Evolutionary conservation across 1,140 invertebrate genomes (phyloP).

Genomic region (Vollenhovia emeryi): DNA sequence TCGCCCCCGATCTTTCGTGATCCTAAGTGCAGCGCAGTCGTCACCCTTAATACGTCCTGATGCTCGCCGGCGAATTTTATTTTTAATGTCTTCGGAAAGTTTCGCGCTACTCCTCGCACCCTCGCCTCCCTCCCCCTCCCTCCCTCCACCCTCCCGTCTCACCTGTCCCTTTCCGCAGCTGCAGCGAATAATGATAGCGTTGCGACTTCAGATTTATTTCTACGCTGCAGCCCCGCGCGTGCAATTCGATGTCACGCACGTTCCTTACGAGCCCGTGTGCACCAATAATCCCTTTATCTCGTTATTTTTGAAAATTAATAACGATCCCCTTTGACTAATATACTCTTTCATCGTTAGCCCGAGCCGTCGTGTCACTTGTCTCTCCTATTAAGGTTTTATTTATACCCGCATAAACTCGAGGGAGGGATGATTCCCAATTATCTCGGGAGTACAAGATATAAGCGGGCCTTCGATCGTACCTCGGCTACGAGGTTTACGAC

Average conservation of each 20-base stretch:
- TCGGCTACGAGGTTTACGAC: conserved; percentile 54
- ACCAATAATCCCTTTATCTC: background rate
- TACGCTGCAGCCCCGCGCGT: background rate
- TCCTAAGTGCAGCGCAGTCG: conserved; percentile 49
- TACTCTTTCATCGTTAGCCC: background rate
- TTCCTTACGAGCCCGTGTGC: background rate
- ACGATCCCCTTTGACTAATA: background rate
- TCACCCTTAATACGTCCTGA: conserved; percentile 46
- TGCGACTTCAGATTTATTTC: conserved; percentile 22
- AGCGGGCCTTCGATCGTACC: conserved; percentile 43
- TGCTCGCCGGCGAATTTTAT: conserved; percentile 39
- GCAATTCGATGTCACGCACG: background rate
- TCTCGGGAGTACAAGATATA: conserved; percentile 54
- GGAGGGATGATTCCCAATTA: conserved; percentile 66
- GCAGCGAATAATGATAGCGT: conserved; percentile 18
- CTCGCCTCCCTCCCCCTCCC: background rate
- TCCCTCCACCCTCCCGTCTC: background rate
- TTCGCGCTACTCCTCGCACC: background rate
- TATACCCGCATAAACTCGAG: conserved; percentile 8
- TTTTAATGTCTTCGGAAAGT: conserved; percentile 25
- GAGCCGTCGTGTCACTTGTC: background rate
- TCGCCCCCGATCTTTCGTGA: conserved; percentile 25
- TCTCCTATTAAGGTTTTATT: conserved; percentile 35
- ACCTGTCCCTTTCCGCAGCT: background rate
- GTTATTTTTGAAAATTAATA: background rate